These are phyloP conservation scores for Sussaba pulchella DNA, from an alignment of 2,888 invertebrate species.

Conservation along the genomic window DNA sequence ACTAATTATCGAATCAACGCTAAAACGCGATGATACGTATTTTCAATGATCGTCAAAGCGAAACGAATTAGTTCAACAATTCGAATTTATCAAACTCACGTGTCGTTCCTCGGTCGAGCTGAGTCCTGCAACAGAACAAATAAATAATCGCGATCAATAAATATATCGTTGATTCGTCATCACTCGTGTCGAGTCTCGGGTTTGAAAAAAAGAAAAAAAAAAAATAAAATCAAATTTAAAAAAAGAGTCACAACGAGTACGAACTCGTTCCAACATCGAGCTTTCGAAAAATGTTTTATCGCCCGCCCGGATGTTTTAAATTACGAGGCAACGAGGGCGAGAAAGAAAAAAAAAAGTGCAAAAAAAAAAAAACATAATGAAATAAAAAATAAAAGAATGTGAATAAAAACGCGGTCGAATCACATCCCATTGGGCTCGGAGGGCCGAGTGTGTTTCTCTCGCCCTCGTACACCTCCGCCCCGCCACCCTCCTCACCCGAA, in stretches of 20 bases:
- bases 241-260: conserved; percentile 3
- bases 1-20: too few relatives aligned
- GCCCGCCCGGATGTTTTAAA: conserved; percentile 71
- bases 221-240: too few relatives aligned
- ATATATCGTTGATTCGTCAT: conserved; percentile 53
- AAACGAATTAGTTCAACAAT: neutral
- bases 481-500: conserved; percentile 68
- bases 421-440: conserved; percentile 46
- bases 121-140: conserved; percentile 85
- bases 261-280: neutral
- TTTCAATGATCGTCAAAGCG: too few relatives aligned
- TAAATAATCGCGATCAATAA: conserved; percentile 63
- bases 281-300: conserved; percentile 55
- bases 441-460: conserved; percentile 4
- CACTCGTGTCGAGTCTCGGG: neutral
- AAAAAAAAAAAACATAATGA: neutral
- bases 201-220: conserved; percentile 9
- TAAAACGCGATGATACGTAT: too few relatives aligned
- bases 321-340: conserved; percentile 53
- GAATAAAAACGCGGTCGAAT: conserved; percentile 45
- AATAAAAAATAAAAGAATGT: conserved; percentile 48
- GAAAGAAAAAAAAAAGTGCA: conserved; percentile 33
- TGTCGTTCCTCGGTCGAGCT: conserved; percentile 88
- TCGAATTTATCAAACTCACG: conserved; percentile 85
- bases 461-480: too few relatives aligned